Evolutionary conservation across 2,113 vertebrate species (phyloP), one percentile per base, ranked within the genome.

Genomic region (Aspidoscelis tigris): DNA sequence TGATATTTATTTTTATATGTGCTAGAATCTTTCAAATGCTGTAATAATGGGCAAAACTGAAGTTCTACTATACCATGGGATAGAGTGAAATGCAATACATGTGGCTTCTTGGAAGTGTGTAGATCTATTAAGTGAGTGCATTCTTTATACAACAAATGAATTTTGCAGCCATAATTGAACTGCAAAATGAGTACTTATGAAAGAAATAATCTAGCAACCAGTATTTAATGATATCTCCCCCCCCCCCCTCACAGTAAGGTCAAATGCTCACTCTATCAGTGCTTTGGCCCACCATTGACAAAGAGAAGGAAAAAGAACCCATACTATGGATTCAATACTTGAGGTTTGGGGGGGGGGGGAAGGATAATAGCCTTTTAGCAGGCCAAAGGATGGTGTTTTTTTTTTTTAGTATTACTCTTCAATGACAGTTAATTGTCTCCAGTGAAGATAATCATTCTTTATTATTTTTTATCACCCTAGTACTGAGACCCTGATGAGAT

Each of bases 121-220:
- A 0, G 1, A 68, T 89, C 78, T 76, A 84, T 86, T 90, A 86
- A 74, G 47, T 41, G 53, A 88, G 87, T 4, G 12, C 0, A 90
- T 90, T 93, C 70, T 88, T 84, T 82, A 84, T 69, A 78, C 12
- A 76, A 22, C 83, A 84, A 83, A 85, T 85, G 88, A 81, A 26
- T 88, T 92, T 92, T 82, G 79, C 61, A 64, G 83, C 53, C 89
- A 90, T 88, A 91, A 88, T 82, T 77, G 91, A 92, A 86, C 22
- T 2, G 21, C 83, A 86, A 88, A 94, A 83, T 88, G 50, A 88
- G 7, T 89, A 69, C 43, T 66, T 85, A 47, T 80, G 82, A 91
- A 92, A 70, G 75, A 91, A 86, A 58, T 85, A 81, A 64, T 81
- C 77, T 76, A 86, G 11, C 58, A 87, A 92, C 84, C 20, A 89